Percentiles rank a stretch among this genome's conserved stretches.
These are phyloP conservation scores for Odocoileus virginianus DNA, from an alignment of 2,113 vertebrate genomes.

Conservation along the genomic window DNA sequence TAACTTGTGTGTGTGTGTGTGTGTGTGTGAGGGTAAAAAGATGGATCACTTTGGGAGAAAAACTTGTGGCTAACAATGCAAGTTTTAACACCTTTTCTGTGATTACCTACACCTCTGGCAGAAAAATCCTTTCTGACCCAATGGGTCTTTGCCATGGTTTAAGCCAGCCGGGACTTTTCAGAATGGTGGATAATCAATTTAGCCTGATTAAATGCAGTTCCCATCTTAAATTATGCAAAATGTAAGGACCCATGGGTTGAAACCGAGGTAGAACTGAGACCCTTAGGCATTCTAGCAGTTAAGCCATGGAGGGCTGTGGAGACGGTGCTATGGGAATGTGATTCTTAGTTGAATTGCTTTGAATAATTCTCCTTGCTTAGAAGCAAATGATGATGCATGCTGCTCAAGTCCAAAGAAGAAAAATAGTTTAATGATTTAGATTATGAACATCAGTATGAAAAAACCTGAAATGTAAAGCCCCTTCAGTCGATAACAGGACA, in stretches of 20 bases:
- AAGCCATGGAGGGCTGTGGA: slow-evolving; percentile 57
- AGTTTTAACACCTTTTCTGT: slow-evolving; percentile 35
- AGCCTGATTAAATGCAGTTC: slow-evolving; percentile 74
- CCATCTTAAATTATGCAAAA: slow-evolving; percentile 70
- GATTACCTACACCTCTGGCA: slow-evolving; percentile 39
- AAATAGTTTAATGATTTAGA: slow-evolving; percentile 79
- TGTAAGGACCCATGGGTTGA: slow-evolving; percentile 49
- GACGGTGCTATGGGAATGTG: slow-evolving; percentile 55
- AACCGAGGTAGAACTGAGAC: slow-evolving; percentile 54
- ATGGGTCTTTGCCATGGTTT: slow-evolving; percentile 41
- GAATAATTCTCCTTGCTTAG: slow-evolving; percentile 76
- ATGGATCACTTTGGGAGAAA: neutral
- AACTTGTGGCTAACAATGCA: neutral
- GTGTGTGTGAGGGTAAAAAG: neutral
- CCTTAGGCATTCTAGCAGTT: slow-evolving; percentile 45
- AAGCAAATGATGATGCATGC: slow-evolving; percentile 76
- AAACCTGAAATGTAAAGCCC: slow-evolving; percentile 73
- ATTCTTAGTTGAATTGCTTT: slow-evolving; percentile 67
- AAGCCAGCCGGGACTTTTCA: slow-evolving; percentile 53
- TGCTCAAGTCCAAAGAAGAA: slow-evolving; percentile 75
- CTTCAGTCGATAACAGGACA: slow-evolving; percentile 87
- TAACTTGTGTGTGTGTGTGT: neutral
- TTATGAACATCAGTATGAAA: slow-evolving; percentile 70
- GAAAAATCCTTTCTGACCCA: slow-evolving; percentile 49
- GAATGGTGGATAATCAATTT: slow-evolving; percentile 71